A percentile compares a stretch with the other conserved stretches of the same genome.
phyloP scores from a whole-genome alignment of 2,888 invertebrate species.

The Cryptocheilus praepositus region DNA sequence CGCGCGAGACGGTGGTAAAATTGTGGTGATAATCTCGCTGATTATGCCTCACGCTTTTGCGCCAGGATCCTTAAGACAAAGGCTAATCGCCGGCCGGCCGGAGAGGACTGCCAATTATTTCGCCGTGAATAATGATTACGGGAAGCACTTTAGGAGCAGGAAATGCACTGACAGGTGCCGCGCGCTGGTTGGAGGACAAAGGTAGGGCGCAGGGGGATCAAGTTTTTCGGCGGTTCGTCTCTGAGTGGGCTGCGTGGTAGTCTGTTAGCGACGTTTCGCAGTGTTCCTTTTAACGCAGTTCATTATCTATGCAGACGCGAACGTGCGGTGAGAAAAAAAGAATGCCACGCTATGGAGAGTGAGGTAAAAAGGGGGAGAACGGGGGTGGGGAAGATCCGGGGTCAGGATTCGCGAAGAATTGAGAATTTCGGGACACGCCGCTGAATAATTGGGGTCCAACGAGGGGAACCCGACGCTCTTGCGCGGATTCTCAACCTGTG shows the following conservation, averaged over 20 bases:
- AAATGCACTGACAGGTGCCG: conserved; percentile 40
- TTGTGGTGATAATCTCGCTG: no score
- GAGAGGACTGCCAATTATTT: conserved; percentile 48
- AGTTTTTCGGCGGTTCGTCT: conserved; percentile 34
- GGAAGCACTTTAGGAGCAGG: conserved; percentile 55
- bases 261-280: neutral
- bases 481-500: conserved; percentile 42
- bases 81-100: neutral
- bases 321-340: conserved; percentile 18
- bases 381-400: conserved; percentile 14
- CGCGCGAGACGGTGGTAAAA: no score
- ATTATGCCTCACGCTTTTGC: no score
- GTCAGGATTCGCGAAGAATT: conserved; percentile 45
- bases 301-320: conserved; percentile 57
- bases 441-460: conserved; percentile 48
- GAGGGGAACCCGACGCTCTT: conserved; percentile 22
- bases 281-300: conserved; percentile 28
- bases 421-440: conserved; percentile 44
- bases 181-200: conserved; percentile 18
- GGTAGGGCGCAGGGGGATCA: conserved; percentile 37
- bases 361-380: conserved; percentile 2
- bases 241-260: neutral
- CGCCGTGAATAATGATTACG: conserved; percentile 58
- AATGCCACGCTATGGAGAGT: conserved; percentile 7
- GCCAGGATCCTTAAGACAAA: no score